These are phyloP conservation scores for Heloderma charlesbogerti DNA, from an alignment of 2,113 vertebrate species.

Conservation along the genomic window DNA sequence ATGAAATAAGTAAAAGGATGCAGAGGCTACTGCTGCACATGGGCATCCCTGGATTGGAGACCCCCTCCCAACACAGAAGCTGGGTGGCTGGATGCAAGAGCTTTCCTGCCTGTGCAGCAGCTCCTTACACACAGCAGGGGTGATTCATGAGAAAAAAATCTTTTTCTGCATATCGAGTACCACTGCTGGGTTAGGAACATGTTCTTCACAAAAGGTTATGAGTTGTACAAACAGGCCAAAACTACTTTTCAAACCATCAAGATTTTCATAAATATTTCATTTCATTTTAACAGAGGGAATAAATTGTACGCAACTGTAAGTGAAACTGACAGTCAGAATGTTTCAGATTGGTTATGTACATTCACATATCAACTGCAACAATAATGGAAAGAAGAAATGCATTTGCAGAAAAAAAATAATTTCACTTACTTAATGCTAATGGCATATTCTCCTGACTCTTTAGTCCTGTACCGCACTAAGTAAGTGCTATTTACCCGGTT, in stretches of 20 bases:
- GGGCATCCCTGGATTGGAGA: too few species aligned
- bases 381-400: constrained; percentile 52
- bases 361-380: constrained; percentile 17
- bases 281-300: not conserved
- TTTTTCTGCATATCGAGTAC: not conserved
- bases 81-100: not conserved
- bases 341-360: constrained; percentile 36
- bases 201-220: not conserved
- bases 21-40: not conserved
- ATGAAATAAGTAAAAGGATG: not conserved
- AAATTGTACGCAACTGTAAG: not conserved
- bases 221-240: not conserved
- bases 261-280: not conserved
- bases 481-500: constrained; percentile 95
- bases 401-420: constrained; percentile 56
- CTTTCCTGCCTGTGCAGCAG: not conserved
- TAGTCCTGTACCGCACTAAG: constrained; percentile 93
- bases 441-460: constrained; percentile 93
- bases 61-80: not conserved
- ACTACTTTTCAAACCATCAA: not conserved
- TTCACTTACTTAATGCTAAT: constrained; percentile 97
- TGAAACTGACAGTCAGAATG: constrained; percentile 25
- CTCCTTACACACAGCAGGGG: not conserved
- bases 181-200: not conserved
- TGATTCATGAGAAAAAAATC: not conserved